Percentiles rank a stretch among this genome's conserved stretches.
These are phyloP conservation scores for Sinhomidia bicolor DNA, from an alignment of 2,888 invertebrate species.

Conservation along the genomic window DNA sequence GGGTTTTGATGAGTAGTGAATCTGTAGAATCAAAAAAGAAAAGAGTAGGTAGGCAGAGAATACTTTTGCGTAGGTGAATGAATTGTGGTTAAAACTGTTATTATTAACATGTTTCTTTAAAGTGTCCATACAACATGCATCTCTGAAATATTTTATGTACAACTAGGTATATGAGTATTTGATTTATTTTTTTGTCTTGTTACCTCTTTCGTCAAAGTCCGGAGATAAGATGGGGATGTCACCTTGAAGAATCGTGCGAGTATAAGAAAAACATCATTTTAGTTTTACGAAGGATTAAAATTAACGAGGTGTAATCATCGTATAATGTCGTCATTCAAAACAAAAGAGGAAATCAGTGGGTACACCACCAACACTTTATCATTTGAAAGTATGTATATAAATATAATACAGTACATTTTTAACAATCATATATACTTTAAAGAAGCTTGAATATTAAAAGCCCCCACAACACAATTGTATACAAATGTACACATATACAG, in stretches of 20 bases:
- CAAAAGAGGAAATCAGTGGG: slow-evolving; percentile 9
- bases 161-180: neutral
- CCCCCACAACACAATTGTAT: slow-evolving; percentile 30
- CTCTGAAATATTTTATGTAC: slow-evolving; percentile 1
- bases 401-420: neutral
- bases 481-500: slow-evolving; percentile 28
- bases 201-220: slow-evolving; percentile 85
- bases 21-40: slow-evolving; percentile 81
- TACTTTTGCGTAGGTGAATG: slow-evolving; percentile 39
- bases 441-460: slow-evolving; percentile 54
- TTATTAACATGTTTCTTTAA: slow-evolving; percentile 1
- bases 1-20: slow-evolving; percentile 85
- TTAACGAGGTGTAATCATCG: slow-evolving; percentile 15
- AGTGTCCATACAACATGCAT: neutral
- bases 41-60: slow-evolving; percentile 27
- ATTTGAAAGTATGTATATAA: neutral
- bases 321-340: neutral
- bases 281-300: neutral
- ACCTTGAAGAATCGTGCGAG: slow-evolving; percentile 82
- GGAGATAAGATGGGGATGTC: slow-evolving; percentile 86
- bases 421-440: neutral
- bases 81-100: slow-evolving; percentile 4
- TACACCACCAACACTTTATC: neutral
- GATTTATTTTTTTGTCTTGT: slow-evolving; percentile 46
- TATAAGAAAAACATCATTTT: slow-evolving; percentile 16